Base-by-base conservation (phyloP, 2,888 invertebrate genomes). In the Eupithecia tripunctaria region DNA sequence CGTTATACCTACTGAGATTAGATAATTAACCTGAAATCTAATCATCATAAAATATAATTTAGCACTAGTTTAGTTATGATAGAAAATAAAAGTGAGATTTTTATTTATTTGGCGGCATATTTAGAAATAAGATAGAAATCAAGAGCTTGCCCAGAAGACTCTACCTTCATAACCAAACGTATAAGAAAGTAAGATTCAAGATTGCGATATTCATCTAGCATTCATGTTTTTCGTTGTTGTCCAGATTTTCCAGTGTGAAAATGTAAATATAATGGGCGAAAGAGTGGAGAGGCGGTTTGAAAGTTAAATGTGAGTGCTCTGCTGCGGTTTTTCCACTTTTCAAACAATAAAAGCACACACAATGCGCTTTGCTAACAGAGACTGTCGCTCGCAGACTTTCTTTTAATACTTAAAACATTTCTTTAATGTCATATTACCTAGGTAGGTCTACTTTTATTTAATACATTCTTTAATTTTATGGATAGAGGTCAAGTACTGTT, bases 251-350 rank as follows among this genome's bases (percentile, higher is more conserved):
- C 51, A 63, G n/a, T 38, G 67, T 32, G 43, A 67, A 78, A 77
- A 74, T 75, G 59, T 68, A 66, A 64, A 68, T 38, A 41, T 56
- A 59, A 63, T 65, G 66, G 47, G n/a, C n/a, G 29, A 60, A 60
- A 36, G 65, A 14, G 56, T 47, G n/a, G 64, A 73, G 70, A 80
- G 79, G 77, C 75, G 80, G 81, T 79, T 81, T 71, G 67, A 80
- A 82, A 85, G 83, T 84, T 85, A 82, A 83, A 84, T 86, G 83
- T 73, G 79, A 82, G 80, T 82, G 77, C 80, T 78, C 67, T 80
- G 84, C 82, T 77, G 81, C 78, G 85, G 85, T 79, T 80, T 78
- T 73, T 74, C 75, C 77, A 79, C 74, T 76, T 82, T 72, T 70
- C 73, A 74, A 82, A 80, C 77, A 76, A 78, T 67, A 67, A 67